phyloP scores from a whole-genome alignment of 2,113 vertebrate species.

The Accipiter cooperii region DNA sequence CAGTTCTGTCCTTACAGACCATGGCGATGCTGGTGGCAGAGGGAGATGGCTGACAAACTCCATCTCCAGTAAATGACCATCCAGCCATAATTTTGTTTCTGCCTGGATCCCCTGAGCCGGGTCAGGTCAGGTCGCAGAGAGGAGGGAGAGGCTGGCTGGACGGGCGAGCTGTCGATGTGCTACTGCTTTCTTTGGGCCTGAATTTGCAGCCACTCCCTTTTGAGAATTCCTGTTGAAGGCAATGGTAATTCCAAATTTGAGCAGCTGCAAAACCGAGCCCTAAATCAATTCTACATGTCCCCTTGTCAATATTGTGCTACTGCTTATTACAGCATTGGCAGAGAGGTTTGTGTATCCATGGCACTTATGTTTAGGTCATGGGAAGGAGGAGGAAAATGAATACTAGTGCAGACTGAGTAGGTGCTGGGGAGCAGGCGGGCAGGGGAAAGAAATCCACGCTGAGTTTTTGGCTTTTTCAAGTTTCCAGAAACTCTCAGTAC shows the following conservation, averaged over 20 bases:
- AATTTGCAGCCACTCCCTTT: conserved; percentile 12
- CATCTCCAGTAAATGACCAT: background rate
- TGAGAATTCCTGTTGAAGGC: background rate
- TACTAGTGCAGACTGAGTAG: background rate
- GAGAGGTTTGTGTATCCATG: background rate
- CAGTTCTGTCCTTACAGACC: background rate
- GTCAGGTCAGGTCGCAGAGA: background rate
- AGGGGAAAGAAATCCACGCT: background rate
- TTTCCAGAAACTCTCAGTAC: background rate
- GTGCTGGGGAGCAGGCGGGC: background rate
- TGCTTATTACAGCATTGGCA: background rate
- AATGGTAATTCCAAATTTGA: background rate
- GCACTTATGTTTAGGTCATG: background rate
- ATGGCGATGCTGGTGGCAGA: background rate
- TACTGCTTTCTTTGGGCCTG: conserved; percentile 47
- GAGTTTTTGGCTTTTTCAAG: background rate
- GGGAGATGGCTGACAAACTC: background rate
- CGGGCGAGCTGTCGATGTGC: background rate
- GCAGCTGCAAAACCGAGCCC: background rate
- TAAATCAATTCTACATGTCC: background rate
- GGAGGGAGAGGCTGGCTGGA: background rate
- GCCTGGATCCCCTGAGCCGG: background rate
- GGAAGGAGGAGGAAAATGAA: background rate
- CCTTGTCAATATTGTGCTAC: background rate
- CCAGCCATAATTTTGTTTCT: background rate